These are phyloP conservation scores for Brenthis ino DNA, from an alignment of 2,888 invertebrate genomes.

Conservation along the genomic window DNA sequence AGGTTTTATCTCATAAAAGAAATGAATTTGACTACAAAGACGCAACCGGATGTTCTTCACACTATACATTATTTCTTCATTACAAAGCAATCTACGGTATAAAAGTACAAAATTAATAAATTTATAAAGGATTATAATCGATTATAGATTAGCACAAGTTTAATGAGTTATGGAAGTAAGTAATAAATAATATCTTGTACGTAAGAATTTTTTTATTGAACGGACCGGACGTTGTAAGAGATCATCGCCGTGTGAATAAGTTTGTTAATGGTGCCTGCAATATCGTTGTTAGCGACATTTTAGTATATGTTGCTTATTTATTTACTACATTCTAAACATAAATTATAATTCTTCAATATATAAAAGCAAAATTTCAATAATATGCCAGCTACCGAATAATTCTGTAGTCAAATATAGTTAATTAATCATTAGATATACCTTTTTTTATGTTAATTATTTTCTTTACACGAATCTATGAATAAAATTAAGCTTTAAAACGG, in stretches of 20 bases:
- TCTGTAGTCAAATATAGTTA: too few relatives aligned
- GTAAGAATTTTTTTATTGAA: conserved; percentile 18
- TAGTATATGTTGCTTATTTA: background rate
- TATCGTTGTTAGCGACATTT: conserved; percentile 8
- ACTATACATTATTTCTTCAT: conserved; percentile 16
- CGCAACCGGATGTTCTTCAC: conserved; percentile 11
- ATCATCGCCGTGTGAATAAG: conserved; percentile 24
- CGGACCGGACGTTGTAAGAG: conserved; percentile 24
- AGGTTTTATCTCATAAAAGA: too few relatives aligned
- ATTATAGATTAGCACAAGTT: conserved; percentile 28
- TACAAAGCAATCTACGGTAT: background rate
- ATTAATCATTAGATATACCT: too few relatives aligned
- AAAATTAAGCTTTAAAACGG: too few relatives aligned
- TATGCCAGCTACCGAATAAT: too few relatives aligned
- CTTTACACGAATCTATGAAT: too few relatives aligned
- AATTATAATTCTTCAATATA: background rate
- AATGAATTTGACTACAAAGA: conserved; percentile 3
- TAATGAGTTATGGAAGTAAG: conserved; percentile 34
- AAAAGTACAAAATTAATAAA: conserved; percentile 19
- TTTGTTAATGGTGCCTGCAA: conserved; percentile 6
- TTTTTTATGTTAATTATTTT: too few relatives aligned
- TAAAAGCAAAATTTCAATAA: too few relatives aligned
- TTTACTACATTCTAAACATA: conserved; percentile 1
- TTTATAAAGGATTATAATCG: conserved; percentile 27
- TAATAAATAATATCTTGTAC: conserved; percentile 29